Conservation (phyloP, 2,113 vertebrate genomes). For the Bagarius yarrelli region DNA sequence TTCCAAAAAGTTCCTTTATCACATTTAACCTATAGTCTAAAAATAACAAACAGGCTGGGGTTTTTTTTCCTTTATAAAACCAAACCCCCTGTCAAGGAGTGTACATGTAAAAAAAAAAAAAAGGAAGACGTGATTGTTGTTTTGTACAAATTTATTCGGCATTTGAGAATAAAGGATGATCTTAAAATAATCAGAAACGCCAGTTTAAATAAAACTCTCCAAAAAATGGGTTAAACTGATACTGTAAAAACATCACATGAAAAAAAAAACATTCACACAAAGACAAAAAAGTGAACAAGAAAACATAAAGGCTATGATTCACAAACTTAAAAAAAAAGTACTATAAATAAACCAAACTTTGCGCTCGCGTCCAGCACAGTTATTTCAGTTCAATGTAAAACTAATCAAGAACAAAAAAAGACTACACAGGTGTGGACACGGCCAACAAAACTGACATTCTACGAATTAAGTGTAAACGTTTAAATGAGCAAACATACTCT, state of each 20-base stretch:
- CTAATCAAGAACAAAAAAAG: conserved; percentile 57
- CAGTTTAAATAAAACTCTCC: conserved; percentile 74
- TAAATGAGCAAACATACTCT: conserved; percentile 65
- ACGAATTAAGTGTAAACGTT: conserved; percentile 83
- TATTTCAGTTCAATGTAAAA: conserved; percentile 67
- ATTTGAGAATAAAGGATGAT: conserved; percentile 80
- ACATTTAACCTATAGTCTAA: neutral
- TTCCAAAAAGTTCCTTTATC: conserved; percentile 7
- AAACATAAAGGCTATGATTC: conserved; percentile 74
- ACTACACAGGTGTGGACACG: conserved; percentile 74
- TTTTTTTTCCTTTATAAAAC: neutral
- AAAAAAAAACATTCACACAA: conserved; percentile 71
- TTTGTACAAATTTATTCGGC: conserved; percentile 81
- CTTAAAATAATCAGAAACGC: conserved; percentile 80
- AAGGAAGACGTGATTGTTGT: conserved; percentile 52
- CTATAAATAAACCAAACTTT: conserved; percentile 91
- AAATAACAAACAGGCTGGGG: neutral
- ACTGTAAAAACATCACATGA: conserved; percentile 80
- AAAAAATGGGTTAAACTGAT: conserved; percentile 73
- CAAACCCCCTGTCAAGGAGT: neutral
- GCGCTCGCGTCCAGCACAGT: conserved; percentile 83
- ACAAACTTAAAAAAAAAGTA: conserved; percentile 72
- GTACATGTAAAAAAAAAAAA: conserved; percentile 52
- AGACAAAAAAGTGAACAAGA: conserved; percentile 61
- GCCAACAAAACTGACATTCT: conserved; percentile 71